Conservation (phyloP, 1,140 invertebrate genomes). For the Oreohelix idahoensis region DNA sequence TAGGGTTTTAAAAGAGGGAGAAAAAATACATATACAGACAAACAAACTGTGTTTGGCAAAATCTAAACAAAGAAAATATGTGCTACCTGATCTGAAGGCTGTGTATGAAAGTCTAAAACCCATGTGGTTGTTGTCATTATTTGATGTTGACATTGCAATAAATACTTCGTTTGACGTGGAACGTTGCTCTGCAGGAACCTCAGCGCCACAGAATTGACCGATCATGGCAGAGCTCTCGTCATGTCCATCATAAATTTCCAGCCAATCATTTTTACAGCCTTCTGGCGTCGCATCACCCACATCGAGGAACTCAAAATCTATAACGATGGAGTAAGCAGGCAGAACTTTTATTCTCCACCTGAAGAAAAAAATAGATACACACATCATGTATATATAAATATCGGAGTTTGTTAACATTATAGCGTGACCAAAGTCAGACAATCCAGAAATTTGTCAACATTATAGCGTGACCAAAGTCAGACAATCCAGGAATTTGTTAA, state of each 20-base stretch:
- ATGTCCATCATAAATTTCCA: slow-evolving; percentile 24
- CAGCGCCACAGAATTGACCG: slow-evolving; percentile 8
- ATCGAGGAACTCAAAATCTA: slow-evolving; percentile 1
- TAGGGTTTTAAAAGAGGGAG: too few species aligned
- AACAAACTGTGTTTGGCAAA: too few species aligned
- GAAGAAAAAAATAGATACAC: background rate
- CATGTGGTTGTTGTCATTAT: background rate
- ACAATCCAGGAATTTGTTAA: too few species aligned
- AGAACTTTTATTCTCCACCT: slow-evolving; percentile 20
- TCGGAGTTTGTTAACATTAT: too few species aligned
- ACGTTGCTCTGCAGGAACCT: background rate
- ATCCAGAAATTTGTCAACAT: too few species aligned
- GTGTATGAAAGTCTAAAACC: background rate
- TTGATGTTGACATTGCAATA: background rate
- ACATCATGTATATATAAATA: too few species aligned
- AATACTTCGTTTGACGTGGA: slow-evolving; percentile 17
- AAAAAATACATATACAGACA: too few species aligned
- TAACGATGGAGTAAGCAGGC: background rate
- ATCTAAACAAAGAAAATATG: slow-evolving; percentile 3
- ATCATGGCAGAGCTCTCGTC: slow-evolving; percentile 10
- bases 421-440: too few species aligned
- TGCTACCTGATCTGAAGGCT: background rate
- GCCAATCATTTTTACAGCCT: background rate
- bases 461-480: too few species aligned
- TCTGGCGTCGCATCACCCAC: background rate